Conservation (phyloP, 2,888 invertebrate genomes). For the Eupithecia pulchellata region DNA sequence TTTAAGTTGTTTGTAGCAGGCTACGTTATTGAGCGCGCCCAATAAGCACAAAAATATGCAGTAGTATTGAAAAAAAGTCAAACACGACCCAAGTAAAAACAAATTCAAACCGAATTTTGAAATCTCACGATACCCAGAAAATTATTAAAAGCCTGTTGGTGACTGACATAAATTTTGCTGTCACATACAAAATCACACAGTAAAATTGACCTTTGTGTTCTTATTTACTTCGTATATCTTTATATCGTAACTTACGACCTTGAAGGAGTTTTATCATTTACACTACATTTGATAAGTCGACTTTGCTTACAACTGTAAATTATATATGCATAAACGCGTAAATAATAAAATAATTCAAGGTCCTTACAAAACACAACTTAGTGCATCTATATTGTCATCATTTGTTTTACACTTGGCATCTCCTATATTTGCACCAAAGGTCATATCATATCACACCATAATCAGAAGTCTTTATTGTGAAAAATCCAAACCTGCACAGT, state of each 20-base stretch:
- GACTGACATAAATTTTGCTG: not conserved
- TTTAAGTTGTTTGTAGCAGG: not conserved
- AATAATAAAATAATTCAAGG: slow-evolving; percentile 3
- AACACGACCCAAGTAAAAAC: not conserved
- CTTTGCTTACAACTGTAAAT: not conserved
- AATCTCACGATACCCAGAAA: not conserved
- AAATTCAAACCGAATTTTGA: not conserved
- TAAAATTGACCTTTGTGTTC: not conserved
- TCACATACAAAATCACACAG: too few species aligned
- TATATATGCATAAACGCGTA: not conserved
- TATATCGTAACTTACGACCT: slow-evolving; percentile 31
- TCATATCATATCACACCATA: not conserved
- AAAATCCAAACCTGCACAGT: not conserved
- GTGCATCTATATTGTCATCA: not conserved
- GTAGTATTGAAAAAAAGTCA: not conserved
- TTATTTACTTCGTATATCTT: not conserved
- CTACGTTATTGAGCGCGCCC: not conserved
- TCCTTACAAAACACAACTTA: not conserved
- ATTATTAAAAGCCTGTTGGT: not conserved
- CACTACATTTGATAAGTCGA: slow-evolving; percentile 32
- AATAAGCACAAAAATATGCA: not conserved
- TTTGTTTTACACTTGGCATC: not conserved
- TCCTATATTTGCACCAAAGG: not conserved
- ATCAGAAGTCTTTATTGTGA: not conserved
- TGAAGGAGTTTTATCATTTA: slow-evolving; percentile 34